Base-by-base conservation (phyloP, 1,140 invertebrate species). In the Conus ventricosus region DNA sequence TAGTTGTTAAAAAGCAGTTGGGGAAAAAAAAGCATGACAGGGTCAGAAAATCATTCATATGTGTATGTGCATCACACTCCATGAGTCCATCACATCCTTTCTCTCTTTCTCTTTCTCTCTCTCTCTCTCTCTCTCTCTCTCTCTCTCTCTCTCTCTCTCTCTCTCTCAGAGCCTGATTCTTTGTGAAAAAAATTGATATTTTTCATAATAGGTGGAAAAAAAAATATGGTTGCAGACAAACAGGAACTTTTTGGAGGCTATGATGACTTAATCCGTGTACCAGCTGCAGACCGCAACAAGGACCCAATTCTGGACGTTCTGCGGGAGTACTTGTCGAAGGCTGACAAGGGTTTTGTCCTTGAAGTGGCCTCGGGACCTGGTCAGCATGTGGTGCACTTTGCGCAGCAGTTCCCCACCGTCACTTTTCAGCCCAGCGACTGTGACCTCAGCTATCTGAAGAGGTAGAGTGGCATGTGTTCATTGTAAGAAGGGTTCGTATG, bases 351-450 rank as follows among this genome's bases (percentile, higher is more conserved):
- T 0, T 78, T 67, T 84, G 39, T 86, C 25, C 27, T 91, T 84
- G 96, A 96, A 84, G 94, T 98, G 71, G 98, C 98, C 95, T 97
- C 98, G 88, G 96, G 97, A 0, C 98, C 97, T 88, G 98, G 98
- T 54, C 97, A 97, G 57, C 85, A 87, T 27, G 75, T 87, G 5
- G 85, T 80, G 3, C 85, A 87, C 71, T 87, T 87, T 57, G 98
- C 98, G 0, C 97, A 98, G 92, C 98, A 98, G 95, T 87, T 87
- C 75, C 85, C 85, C 25, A 55, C 71, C n/a, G 17, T 87, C 39
- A 57, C 71, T 11, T 87, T 87, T 27, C 75, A 78, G n/a, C 85
- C 85, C 85, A 87, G 85, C 71, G 85, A 87, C 85, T 87, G 85
- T 78, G 85, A 87, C 53, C 94, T 97, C 1, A 96, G 96, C 20